Percentiles rank a stretch among this genome's conserved stretches.
Evolutionary conservation across 1,140 invertebrate genomes (phyloP).

Genomic region (Aphidius gifuensis): DNA sequence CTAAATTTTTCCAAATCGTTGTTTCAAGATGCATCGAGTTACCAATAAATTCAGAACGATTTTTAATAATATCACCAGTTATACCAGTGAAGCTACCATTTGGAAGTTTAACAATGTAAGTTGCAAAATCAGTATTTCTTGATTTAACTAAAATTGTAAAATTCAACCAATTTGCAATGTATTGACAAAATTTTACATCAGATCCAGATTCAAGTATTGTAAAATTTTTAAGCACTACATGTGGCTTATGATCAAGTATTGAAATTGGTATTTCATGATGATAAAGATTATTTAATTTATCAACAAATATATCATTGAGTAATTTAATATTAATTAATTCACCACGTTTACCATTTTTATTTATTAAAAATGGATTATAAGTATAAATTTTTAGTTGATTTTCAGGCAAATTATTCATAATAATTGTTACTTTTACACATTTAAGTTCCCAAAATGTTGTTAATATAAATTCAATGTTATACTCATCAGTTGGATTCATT

Average conservation of each 20-base stretch:
- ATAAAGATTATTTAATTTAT: conserved; percentile 24
- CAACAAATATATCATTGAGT: conserved; percentile 18
- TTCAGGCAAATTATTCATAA: too few relatives aligned
- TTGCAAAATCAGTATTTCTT: not conserved
- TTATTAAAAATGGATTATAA: conserved; percentile 22
- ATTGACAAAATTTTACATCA: conserved; percentile 19
- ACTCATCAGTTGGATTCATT: not conserved
- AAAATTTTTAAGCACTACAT: not conserved
- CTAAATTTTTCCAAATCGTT: not conserved
- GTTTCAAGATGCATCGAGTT: conserved; percentile 19
- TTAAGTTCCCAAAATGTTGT: conserved; percentile 14
- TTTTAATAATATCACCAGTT: conserved; percentile 22
- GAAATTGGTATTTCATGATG: conserved; percentile 17
- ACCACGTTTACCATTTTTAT: not conserved
- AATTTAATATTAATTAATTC: not conserved
- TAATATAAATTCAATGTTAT: conserved; percentile 7
- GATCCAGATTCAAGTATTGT: conserved; percentile 4
- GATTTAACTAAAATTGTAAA: conserved; percentile 19
- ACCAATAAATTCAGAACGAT: conserved; percentile 18
- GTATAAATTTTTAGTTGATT: not conserved
- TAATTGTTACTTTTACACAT: not conserved
- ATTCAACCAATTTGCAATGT: conserved; percentile 18
- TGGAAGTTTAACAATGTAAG: conserved; percentile 15
- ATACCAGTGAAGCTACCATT: not conserved
- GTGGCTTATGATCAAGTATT: conserved; percentile 15